Conservation (phyloP, 1,140 invertebrate genomes). For the Drosophila pallidifrons region DNA sequence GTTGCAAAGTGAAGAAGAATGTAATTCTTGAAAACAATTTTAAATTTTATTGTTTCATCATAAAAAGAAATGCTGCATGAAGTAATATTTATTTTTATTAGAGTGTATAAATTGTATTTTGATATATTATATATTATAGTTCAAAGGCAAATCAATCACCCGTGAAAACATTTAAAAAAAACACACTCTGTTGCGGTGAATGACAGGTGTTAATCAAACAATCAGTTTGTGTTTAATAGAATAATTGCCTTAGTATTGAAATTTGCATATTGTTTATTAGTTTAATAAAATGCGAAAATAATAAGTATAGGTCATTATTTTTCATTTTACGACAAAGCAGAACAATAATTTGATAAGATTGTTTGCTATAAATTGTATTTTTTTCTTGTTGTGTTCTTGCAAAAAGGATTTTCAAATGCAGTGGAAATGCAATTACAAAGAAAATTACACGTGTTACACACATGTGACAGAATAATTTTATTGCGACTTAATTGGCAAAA, state of each 20-base stretch:
- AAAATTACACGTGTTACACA: constrained; percentile 2
- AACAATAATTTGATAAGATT: neutral
- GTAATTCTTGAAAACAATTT: too few relatives aligned
- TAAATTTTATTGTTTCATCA: too few relatives aligned
- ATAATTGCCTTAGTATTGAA: neutral
- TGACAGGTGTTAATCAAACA: neutral
- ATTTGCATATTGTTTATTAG: neutral
- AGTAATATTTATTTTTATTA: too few relatives aligned
- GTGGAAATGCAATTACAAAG: constrained; percentile 4
- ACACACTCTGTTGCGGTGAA: neutral
- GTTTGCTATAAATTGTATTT: neutral
- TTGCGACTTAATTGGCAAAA: constrained; percentile 31
- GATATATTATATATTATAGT: neutral
- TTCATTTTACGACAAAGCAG: neutral
- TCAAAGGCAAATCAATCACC: neutral
- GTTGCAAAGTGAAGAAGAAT: neutral
- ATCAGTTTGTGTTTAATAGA: neutral
- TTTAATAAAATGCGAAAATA: neutral
- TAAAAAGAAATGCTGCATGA: too few relatives aligned
- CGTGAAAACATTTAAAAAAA: neutral
- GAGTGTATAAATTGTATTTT: too few relatives aligned
- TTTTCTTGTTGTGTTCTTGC: neutral
- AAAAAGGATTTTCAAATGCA: neutral
- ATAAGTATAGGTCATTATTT: neutral
- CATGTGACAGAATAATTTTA: constrained; percentile 28